A percentile compares a stretch with the other conserved stretches of the same genome.
These are phyloP conservation scores for Cettia cetti DNA, from an alignment of 2,113 vertebrate species.

Conservation along the genomic window DNA sequence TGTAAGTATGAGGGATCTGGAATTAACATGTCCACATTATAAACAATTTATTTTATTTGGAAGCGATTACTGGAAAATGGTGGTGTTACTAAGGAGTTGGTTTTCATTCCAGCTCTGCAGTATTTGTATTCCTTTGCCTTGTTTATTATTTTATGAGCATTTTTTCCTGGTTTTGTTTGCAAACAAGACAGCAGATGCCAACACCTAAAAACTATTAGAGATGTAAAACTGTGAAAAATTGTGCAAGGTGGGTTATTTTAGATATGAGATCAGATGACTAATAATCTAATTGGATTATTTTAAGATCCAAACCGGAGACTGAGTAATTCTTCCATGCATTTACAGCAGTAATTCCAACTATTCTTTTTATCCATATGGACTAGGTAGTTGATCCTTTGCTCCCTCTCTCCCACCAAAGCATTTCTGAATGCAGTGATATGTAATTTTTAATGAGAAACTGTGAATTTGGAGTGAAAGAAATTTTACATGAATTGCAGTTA, in stretches of 20 bases:
- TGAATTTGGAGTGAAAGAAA: neutral
- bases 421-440: neutral
- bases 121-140: neutral
- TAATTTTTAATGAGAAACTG: neutral
- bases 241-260: neutral
- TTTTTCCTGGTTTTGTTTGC: neutral
- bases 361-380: neutral
- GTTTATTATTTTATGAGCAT: neutral
- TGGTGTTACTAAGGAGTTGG: neutral
- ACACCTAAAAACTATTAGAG: neutral
- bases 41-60: neutral
- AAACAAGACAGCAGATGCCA: neutral
- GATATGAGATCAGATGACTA: neutral
- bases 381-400: neutral
- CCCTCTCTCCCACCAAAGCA: neutral
- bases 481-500: neutral
- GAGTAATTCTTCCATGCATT: neutral
- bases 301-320: neutral
- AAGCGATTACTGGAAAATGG: neutral
- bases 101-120: neutral
- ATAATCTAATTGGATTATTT: neutral
- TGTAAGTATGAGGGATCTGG: neutral
- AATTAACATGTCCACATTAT: neutral
- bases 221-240: neutral
- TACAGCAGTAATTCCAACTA: neutral